Base-by-base conservation (phyloP, 1,140 invertebrate genomes). In the Periplaneta americana region DNA sequence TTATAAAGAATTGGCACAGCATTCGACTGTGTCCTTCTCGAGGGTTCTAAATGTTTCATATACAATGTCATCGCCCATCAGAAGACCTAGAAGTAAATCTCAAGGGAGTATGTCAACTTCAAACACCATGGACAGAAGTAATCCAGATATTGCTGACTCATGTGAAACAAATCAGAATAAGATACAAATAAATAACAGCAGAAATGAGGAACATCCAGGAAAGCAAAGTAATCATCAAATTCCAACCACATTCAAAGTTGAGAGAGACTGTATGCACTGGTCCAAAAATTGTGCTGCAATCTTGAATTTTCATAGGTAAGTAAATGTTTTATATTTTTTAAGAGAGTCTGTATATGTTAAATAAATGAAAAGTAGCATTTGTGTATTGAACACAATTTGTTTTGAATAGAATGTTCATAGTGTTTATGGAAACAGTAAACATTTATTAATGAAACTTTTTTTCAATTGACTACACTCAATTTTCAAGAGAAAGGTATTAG, bases 211-310 rank as follows among this genome's bases (percentile, higher is more conserved):
- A 66, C 48, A 66, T 66, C 2, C 48, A 66, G 48, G 22, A 28
- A 66, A n/a, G 4, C 22, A 28, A 66, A 28, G 28, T 28, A 66
- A 11, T n/a, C 48, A 6, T n/a, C 48, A 66, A 66, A 66, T 28
- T 66, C 48, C 22, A 66, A 13, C 48, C n/a, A 28, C 35, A 15
- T 77, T 35, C 18, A 34, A 77, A 35, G 18, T 28, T 37, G 36
- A 37, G 28, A 36, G n/a, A 78, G 76, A 80, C 18, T 34, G 34
- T 34, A 92, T 92, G 75, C 92, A 92, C 86, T 94, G 92, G 91
- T 91, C 92, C 28, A 90, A 90, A 85, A 93, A 93, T 83, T 94
- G 93, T 86, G 92, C 92, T 66, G 90, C 92, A 34, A 88, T 94
- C 77, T 88, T 94, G 76, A 90, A 89, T 75, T 93, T 92, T 86